These are phyloP conservation scores for Manacus vitellinus DNA, from an alignment of 2,113 vertebrate genomes.

Conservation along the genomic window DNA sequence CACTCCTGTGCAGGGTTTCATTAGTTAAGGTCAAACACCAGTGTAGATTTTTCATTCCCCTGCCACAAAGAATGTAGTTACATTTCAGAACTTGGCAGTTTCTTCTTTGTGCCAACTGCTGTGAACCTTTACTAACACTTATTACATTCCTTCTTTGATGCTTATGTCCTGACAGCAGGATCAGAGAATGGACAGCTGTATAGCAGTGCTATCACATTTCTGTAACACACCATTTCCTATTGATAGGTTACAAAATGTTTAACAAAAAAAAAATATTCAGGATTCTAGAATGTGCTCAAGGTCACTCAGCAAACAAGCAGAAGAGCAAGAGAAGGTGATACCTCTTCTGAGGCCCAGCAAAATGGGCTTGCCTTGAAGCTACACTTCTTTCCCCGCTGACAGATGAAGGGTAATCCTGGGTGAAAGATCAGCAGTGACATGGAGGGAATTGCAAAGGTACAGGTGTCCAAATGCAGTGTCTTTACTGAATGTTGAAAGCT, in stretches of 20 bases:
- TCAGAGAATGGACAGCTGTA: not conserved
- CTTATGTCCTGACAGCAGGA: not conserved
- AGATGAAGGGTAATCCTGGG: not conserved
- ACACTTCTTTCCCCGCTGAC: not conserved
- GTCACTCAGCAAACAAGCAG: not conserved
- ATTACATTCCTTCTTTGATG: not conserved
- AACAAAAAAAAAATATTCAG: not conserved
- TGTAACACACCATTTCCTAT: not conserved
- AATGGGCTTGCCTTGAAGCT: not conserved
- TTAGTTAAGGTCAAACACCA: constrained; percentile 10
- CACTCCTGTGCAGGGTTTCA: not conserved
- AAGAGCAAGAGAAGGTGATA: not conserved
- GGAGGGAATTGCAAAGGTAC: not conserved
- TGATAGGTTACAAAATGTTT: not conserved
- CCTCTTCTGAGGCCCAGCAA: not conserved
- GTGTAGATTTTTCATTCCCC: not conserved
- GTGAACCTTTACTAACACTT: not conserved
- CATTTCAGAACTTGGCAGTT: not conserved
- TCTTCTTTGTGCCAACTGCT: not conserved
- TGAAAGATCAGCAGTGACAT: not conserved
- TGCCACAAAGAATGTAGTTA: not conserved
- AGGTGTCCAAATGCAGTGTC: not conserved
- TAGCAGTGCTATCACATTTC: not conserved
- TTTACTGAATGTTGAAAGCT: not conserved
- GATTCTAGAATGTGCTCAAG: not conserved